These are phyloP conservation scores for Junonia oenone DNA, from an alignment of 2,888 invertebrate genomes.

Conservation along the genomic window DNA sequence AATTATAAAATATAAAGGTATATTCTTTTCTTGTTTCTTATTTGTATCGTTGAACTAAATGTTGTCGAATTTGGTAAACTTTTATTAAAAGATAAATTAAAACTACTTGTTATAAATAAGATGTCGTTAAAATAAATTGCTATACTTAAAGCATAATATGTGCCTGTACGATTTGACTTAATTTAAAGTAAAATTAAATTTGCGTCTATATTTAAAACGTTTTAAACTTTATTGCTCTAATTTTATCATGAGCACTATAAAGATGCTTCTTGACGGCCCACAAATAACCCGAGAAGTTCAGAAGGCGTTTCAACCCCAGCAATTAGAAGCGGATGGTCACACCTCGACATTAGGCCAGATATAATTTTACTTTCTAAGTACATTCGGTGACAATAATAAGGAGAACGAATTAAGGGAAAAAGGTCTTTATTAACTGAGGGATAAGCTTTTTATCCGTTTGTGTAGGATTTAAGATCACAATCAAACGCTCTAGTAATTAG, in stretches of 20 bases:
- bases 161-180: constrained; percentile 20
- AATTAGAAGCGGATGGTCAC: constrained; percentile 78
- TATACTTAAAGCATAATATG: neutral
- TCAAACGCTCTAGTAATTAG: constrained; percentile 77
- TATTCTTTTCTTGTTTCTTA: no score
- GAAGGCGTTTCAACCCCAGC: constrained; percentile 57
- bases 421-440: constrained; percentile 36
- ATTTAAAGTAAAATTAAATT: constrained; percentile 25
- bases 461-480: constrained; percentile 56
- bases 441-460: constrained; percentile 45
- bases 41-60: neutral
- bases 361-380: constrained; percentile 77
- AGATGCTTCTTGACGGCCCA: constrained; percentile 60
- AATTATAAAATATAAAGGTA: no score
- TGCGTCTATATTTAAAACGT: constrained; percentile 48
- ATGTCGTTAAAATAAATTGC: neutral
- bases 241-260: constrained; percentile 47
- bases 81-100: neutral
- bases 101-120: neutral
- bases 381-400: constrained; percentile 71
- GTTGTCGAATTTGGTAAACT: neutral
- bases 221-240: constrained; percentile 47
- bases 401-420: constrained; percentile 34
- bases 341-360: constrained; percentile 69
- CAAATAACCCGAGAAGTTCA: constrained; percentile 54